Evolutionary conservation across 2,113 vertebrate species (phyloP).

Genomic region (Chloroceryle aenea): DNA sequence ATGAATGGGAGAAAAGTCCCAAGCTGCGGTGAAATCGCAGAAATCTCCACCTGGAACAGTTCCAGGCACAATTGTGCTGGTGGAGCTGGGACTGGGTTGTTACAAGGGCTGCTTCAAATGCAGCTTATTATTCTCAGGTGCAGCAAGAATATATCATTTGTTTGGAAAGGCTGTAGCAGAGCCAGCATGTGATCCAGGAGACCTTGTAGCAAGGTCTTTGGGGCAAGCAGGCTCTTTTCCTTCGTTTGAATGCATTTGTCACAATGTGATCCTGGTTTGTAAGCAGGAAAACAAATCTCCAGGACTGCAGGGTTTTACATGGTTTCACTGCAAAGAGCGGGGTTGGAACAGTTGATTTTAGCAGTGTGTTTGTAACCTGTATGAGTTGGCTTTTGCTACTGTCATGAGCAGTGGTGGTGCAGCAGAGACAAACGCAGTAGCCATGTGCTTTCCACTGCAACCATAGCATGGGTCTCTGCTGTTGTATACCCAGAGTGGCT

Average conservation of each 20-base stretch:
- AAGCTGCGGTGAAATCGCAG: not conserved
- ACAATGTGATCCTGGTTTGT: not conserved
- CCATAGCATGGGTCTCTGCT: rapidly evolving
- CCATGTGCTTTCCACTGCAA: rapidly evolving
- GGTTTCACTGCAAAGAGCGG: not conserved
- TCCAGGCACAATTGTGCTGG: not conserved
- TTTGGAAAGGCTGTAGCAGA: not conserved
- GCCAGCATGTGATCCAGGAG: not conserved
- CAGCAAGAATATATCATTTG: not conserved
- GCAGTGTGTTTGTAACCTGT: not conserved
- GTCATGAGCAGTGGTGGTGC: not conserved
- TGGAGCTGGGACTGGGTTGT: not conserved
- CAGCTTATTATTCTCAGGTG: not conserved
- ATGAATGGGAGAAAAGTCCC: not conserved
- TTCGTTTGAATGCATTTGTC: not conserved
- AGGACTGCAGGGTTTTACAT: not conserved
- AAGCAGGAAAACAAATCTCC: not conserved
- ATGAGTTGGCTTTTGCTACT: not conserved
- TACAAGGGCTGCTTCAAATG: not conserved
- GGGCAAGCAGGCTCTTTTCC: not conserved
- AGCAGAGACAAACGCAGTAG: not conserved
- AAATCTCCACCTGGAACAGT: not conserved
- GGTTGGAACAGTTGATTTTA: not conserved
- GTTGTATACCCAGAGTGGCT: not conserved
- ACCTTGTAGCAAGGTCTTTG: not conserved